Base-by-base conservation (phyloP, 2,113 vertebrate genomes). In the Salvelinus fontinalis region DNA sequence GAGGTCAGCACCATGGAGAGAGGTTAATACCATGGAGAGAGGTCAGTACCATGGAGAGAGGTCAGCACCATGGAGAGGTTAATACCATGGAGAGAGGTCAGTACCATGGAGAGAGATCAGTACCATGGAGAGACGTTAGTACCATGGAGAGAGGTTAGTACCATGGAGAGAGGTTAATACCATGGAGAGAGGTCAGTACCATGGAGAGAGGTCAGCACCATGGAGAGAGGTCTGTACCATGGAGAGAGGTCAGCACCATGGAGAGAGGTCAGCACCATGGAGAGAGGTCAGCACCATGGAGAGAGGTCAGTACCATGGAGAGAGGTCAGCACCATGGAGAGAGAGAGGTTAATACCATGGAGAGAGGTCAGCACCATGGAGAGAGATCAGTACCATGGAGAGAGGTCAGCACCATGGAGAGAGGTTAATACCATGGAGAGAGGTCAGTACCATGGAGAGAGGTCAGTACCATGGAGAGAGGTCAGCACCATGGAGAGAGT, bases 231-330 rank as follows among this genome's bases (percentile, higher is more conserved):
- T 34, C 31, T 6, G 5, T 1, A 26, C 26, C 26, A 26, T 2
- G 26, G 26, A 26, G 26, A 14, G 51, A 57, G 62, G 75, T 84
- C 73, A 77, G 72, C 59, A 67, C 77, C 76, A 68, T 24, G 79
- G 27, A 29, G 2, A 29, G 72, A 59, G 65, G 65, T 34, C n/a
- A 11, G 1, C 11, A 69, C 27, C 4, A 5, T 31, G 29, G 76
- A 83, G 76, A 74, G 72, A 59, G 65, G 59, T 34, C n/a, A 11
- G 1, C 14, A 69, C 29, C 29, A 29, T 29, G 29, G 76, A 83
- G 76, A 74, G 72, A 59, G 65, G 65, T 34, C n/a, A 11, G 1
- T 11, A 69, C 29, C 29, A 31, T 5, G 29, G 74, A 83, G 74
- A 74, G 73, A 49, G 65, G 51, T 27, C n/a, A 12, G 1, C n/a